These are phyloP conservation scores for Drosophila leonis DNA, from an alignment of 2,888 invertebrate genomes.

Conservation along the genomic window DNA sequence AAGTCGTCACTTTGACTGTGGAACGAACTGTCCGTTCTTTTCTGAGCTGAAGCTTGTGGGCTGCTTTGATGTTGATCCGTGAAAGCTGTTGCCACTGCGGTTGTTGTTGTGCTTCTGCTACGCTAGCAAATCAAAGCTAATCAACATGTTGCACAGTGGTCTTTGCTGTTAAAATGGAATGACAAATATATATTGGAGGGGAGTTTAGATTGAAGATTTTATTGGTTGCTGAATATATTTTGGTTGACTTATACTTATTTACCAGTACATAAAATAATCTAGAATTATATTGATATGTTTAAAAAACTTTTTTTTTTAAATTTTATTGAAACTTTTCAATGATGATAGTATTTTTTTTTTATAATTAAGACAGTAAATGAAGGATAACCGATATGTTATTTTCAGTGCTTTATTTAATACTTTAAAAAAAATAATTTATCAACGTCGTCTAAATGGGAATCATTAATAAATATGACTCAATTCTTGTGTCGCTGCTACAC, in stretches of 20 bases:
- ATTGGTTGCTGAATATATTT: too few species aligned
- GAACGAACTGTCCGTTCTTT: conserved; percentile 37
- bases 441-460: neutral
- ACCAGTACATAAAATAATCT: too few species aligned
- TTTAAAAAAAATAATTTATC: neutral
- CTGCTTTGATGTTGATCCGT: conserved; percentile 40
- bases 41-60: conserved; percentile 32
- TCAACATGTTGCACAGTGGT: conserved; percentile 42
- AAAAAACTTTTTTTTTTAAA: too few species aligned
- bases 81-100: conserved; percentile 39
- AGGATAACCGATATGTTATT: neutral
- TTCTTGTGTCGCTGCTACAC: conserved; percentile 11
- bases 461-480: neutral
- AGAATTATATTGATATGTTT: too few species aligned
- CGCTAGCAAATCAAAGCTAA: conserved; percentile 45
- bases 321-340: too few species aligned
- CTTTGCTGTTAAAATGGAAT: neutral
- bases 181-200: neutral
- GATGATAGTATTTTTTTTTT: too few species aligned
- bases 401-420: neutral
- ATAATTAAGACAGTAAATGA: too few species aligned
- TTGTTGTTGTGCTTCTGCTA: conserved; percentile 48
- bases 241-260: too few species aligned
- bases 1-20: conserved; percentile 41
- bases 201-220: neutral